Base-by-base conservation (phyloP, 1,140 invertebrate species). In the Drosophila kanapiae region DNA sequence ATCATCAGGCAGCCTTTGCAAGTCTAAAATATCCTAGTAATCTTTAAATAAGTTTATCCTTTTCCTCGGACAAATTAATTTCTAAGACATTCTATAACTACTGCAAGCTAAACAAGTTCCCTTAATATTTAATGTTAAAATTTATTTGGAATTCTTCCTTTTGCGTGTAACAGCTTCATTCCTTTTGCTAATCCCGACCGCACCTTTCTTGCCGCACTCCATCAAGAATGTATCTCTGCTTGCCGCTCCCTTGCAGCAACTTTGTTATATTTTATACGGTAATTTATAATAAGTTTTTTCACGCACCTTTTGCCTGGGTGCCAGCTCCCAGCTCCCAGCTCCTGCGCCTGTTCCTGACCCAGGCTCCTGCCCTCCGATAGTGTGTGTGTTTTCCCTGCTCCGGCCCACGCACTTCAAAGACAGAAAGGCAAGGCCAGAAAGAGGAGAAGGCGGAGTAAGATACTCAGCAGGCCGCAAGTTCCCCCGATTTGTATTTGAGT, bases 251-350 rank as follows among this genome's bases (percentile, higher is more conserved):
- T 61, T 35, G 47, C 57, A 40, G 75, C 47, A 69, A 76, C 65
- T 84, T 83, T 84, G 62, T 80, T 80, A 78, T 80, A 80, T 84
- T 86, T 87, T 82, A 59, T 78, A 80, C 63, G 64, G 80, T 87
- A 90, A 87, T 87, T 87, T 87, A 87, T 87, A 87, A 87, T 90
- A 90, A 84, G 80, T 82, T 87, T 80, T 67, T 80, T 78, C 82
- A 88, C 84, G 84, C 83, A 87, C 83, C 82, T 85, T 86, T 62
- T 67, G 63, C 59, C 35, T 23, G 6, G n/a, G 18, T 27, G 18
- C 53, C 53, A 3, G 33, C 49, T 37, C 37, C 40, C 47, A 51
- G 51, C n/a, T 40, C 14, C 40, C 11, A 27, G 35, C 29, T 48
- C 23, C 23, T 23, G 23, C 23, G 23, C 23, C 23, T 23, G 23